These are phyloP conservation scores for Cotesia glomerata DNA, from an alignment of 1,140 invertebrate genomes.

Conservation along the genomic window DNA sequence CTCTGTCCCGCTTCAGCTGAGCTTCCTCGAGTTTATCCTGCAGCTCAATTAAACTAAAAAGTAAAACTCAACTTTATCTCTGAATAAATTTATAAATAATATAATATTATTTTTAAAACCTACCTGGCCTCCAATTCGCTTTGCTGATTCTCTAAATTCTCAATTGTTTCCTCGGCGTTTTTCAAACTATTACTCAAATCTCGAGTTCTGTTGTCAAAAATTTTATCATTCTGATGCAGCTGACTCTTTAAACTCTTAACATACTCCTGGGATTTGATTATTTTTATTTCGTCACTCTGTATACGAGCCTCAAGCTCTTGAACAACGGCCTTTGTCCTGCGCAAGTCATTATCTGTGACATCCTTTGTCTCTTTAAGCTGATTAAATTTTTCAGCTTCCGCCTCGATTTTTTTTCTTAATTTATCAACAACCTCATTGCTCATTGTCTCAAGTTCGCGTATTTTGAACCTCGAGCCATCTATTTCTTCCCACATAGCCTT, in stretches of 20 bases:
- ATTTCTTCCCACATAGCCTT: slow-evolving; percentile 29
- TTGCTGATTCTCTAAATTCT: slow-evolving; percentile 47
- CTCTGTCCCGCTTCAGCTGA: not conserved
- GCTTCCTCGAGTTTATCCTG: slow-evolving; percentile 33
- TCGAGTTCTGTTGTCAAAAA: slow-evolving; percentile 34
- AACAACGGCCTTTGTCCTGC: slow-evolving; percentile 36
- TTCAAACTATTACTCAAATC: slow-evolving; percentile 47
- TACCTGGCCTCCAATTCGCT: slow-evolving; percentile 45
- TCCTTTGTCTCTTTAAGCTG: slow-evolving; percentile 33
- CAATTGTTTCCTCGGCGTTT: slow-evolving; percentile 36
- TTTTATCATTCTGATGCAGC: slow-evolving; percentile 43
- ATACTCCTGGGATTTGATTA: slow-evolving; percentile 38
- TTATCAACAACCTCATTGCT: slow-evolving; percentile 24
- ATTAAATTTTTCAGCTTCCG: slow-evolving; percentile 31
- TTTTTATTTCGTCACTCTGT: slow-evolving; percentile 32
- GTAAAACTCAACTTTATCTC: not conserved
- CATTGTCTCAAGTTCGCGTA: slow-evolving; percentile 21
- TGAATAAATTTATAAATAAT: not conserved
- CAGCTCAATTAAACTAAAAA: slow-evolving; percentile 39
- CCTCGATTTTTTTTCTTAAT: slow-evolving; percentile 26
- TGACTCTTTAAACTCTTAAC: slow-evolving; percentile 40
- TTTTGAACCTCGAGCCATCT: slow-evolving; percentile 17
- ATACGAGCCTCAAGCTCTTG: slow-evolving; percentile 38
- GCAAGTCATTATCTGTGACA: slow-evolving; percentile 35
- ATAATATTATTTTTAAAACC: not conserved